Evolutionary conservation across 2,888 invertebrate genomes (phyloP).

Genomic region (Ochropacha duplaris): DNA sequence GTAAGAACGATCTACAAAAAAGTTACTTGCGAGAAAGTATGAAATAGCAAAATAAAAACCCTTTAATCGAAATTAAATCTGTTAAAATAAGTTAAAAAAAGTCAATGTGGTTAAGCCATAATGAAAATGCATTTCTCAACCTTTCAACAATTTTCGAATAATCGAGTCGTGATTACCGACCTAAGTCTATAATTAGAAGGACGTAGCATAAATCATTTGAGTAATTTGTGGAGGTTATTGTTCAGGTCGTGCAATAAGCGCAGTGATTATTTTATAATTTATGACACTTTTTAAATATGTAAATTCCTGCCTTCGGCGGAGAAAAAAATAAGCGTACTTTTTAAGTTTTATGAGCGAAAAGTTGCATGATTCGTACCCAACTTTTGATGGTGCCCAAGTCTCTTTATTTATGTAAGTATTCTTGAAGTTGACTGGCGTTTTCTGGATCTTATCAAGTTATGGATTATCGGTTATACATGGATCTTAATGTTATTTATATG

Average conservation of each 20-base stretch:
- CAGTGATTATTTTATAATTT: conserved; percentile 13
- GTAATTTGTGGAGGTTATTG: conserved; percentile 23
- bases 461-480: neutral
- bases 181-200: conserved; percentile 15
- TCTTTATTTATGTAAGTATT: conserved; percentile 31
- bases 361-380: conserved; percentile 24
- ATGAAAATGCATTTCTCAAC: neutral
- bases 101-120: too few relatives aligned
- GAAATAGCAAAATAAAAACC: too few relatives aligned
- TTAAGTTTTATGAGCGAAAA: conserved; percentile 31
- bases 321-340: conserved; percentile 16
- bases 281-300: conserved; percentile 20
- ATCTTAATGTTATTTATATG: too few relatives aligned
- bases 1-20: too few relatives aligned
- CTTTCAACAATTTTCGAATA: neutral
- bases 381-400: conserved; percentile 31
- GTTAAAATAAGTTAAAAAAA: too few relatives aligned
- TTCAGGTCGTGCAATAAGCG: conserved; percentile 21
- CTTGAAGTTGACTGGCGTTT: conserved; percentile 1
- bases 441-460: neutral
- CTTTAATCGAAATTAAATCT: neutral
- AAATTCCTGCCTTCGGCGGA: conserved; percentile 31
- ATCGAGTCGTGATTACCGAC: neutral
- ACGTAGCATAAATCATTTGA: conserved; percentile 27
- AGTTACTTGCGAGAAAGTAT: too few relatives aligned